These are phyloP conservation scores for Limonius californicus DNA, from an alignment of 1,140 invertebrate genomes.

Conservation along the genomic window DNA sequence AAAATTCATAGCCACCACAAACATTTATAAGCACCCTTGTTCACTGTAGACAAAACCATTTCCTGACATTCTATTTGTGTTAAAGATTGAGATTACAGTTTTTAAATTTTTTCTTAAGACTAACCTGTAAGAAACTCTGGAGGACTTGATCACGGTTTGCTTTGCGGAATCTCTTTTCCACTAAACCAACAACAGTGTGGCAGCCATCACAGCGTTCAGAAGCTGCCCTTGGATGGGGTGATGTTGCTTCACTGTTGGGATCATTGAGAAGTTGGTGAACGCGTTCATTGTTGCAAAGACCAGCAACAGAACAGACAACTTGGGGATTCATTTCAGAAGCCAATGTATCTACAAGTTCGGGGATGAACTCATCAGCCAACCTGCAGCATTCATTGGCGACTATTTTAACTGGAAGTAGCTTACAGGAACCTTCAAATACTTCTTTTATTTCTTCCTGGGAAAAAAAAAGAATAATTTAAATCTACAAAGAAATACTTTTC, in stretches of 20 bases:
- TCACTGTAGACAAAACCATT: too few species aligned
- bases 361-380: conserved; percentile 81
- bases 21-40: too few species aligned
- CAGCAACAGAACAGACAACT: conserved; percentile 80
- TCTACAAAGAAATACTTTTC: too few species aligned
- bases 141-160: conserved; percentile 56
- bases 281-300: conserved; percentile 75
- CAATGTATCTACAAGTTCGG: conserved; percentile 80
- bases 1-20: not conserved
- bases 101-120: too few species aligned
- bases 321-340: conserved; percentile 84
- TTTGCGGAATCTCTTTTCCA: conserved; percentile 55
- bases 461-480: not conserved
- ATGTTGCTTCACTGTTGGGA: conserved; percentile 21
- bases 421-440: conserved; percentile 87
- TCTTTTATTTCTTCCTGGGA: conserved; percentile 73
- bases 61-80: not conserved
- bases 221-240: conserved; percentile 27
- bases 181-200: conserved; percentile 50
- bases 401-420: conserved; percentile 72
- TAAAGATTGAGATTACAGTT: too few species aligned
- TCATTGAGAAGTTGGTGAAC: conserved; percentile 65
- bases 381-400: conserved; percentile 74
- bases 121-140: conserved; percentile 54
- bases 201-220: conserved; percentile 53